Evolutionary conservation across 2,113 vertebrate species (phyloP).

Genomic region (Tachycineta bicolor): DNA sequence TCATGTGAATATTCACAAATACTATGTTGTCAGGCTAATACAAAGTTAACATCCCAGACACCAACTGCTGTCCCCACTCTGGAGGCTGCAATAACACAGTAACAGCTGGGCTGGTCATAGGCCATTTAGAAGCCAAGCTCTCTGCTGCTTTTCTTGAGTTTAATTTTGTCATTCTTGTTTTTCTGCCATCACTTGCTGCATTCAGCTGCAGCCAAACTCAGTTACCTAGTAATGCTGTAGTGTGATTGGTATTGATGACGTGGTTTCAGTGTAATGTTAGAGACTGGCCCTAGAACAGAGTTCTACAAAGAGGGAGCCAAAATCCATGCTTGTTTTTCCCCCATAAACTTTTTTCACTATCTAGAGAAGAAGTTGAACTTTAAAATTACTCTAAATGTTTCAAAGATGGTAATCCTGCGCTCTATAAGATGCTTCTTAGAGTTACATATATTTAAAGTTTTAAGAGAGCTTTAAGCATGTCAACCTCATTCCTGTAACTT

Average conservation of each 20-base stretch:
- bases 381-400: neutral
- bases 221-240: neutral
- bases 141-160: neutral
- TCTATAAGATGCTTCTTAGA: neutral
- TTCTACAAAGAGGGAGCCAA: neutral
- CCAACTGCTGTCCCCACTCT: neutral
- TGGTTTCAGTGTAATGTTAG: neutral
- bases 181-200: neutral
- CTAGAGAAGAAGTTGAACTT: neutral
- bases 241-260: neutral
- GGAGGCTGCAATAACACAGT: neutral
- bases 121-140: neutral
- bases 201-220: neutral
- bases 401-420: neutral
- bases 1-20: neutral
- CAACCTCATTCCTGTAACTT: neutral
- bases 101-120: neutral
- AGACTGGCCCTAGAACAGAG: neutral
- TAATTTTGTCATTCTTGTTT: neutral
- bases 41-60: neutral
- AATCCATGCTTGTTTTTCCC: neutral
- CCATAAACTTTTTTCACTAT: neutral
- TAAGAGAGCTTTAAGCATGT: neutral
- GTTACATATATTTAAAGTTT: neutral
- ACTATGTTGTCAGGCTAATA: neutral